Evolutionary conservation across 2,888 invertebrate species (phyloP).

Genomic region (Sphaerophoria taeniata): DNA sequence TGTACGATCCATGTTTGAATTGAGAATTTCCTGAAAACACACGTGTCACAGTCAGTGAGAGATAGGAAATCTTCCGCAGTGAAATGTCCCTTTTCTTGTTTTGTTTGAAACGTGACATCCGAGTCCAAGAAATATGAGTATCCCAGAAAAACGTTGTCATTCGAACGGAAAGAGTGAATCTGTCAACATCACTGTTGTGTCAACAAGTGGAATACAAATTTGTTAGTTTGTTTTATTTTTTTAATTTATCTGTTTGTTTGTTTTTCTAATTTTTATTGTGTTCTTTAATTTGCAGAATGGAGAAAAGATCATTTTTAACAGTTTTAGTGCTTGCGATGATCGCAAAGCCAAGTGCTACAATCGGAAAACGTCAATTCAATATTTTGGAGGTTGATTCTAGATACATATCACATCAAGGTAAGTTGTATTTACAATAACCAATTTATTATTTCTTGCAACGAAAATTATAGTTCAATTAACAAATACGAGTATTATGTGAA

Average conservation of each 20-base stretch:
- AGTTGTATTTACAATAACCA: conserved; percentile 46
- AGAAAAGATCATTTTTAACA: conserved; percentile 31
- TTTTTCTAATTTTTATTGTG: neutral
- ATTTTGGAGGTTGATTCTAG: conserved; percentile 80
- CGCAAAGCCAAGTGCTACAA: conserved; percentile 16
- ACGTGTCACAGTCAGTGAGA: conserved; percentile 33
- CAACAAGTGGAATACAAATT: conserved; percentile 34
- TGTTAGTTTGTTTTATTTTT: conserved; percentile 2
- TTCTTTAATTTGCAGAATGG: conserved; percentile 59
- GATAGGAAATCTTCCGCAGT: conserved; percentile 17
- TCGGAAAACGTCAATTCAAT: conserved; percentile 42
- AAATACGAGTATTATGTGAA: too few relatives aligned
- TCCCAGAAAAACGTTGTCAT: conserved; percentile 36
- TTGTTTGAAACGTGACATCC: conserved; percentile 13
- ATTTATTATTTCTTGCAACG: too few relatives aligned
- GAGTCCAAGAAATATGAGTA: conserved; percentile 34
- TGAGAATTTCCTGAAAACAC: conserved; percentile 30
- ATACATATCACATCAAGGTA: conserved; percentile 82
- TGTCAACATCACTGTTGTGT: conserved; percentile 40
- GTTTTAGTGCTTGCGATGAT: conserved; percentile 42
- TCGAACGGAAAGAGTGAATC: conserved; percentile 31
- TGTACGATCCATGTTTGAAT: conserved; percentile 6
- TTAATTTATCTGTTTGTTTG: neutral
- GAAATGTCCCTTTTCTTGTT: conserved; percentile 25
- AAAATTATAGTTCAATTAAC: too few relatives aligned